Evolutionary conservation across 2,888 invertebrate genomes (phyloP).

Genomic region (Hemicrepidius hirtus): DNA sequence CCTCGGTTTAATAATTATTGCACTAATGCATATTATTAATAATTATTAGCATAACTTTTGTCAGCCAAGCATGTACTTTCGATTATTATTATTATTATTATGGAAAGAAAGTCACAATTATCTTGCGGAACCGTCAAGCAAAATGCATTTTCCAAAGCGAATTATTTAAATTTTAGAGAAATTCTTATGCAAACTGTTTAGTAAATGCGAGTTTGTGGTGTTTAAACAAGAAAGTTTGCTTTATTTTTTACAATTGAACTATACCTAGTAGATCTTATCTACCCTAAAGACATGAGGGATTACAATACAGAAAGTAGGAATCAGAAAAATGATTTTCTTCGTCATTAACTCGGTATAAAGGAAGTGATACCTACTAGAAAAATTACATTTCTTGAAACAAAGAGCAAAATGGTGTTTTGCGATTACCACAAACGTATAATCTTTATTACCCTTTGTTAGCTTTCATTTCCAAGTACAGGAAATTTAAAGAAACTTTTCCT

Average conservation of each 20-base stretch:
- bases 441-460: no score
- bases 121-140: constrained; percentile 43
- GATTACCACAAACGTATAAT: no score
- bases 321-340: no score
- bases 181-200: constrained; percentile 38
- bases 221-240: constrained; percentile 43
- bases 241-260: constrained; percentile 20
- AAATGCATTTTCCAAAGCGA: constrained; percentile 38
- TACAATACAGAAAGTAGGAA: no score
- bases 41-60: background rate
- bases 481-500: constrained; percentile 5
- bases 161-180: constrained; percentile 46
- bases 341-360: no score
- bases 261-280: constrained; percentile 18
- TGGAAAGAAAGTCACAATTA: constrained; percentile 39
- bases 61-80: constrained; percentile 15
- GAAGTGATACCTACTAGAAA: no score
- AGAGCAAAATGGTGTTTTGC: no score
- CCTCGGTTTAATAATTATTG: background rate
- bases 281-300: background rate
- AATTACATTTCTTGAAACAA: no score
- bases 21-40: constrained; percentile 4
- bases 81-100: constrained; percentile 16
- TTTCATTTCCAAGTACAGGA: no score
- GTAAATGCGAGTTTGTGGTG: constrained; percentile 31